A percentile compares a stretch with the other conserved stretches of the same genome.
Conservation (phyloP, 53 echinoderm and acorn worm genomes). For the Crossaster papposus region DNA sequence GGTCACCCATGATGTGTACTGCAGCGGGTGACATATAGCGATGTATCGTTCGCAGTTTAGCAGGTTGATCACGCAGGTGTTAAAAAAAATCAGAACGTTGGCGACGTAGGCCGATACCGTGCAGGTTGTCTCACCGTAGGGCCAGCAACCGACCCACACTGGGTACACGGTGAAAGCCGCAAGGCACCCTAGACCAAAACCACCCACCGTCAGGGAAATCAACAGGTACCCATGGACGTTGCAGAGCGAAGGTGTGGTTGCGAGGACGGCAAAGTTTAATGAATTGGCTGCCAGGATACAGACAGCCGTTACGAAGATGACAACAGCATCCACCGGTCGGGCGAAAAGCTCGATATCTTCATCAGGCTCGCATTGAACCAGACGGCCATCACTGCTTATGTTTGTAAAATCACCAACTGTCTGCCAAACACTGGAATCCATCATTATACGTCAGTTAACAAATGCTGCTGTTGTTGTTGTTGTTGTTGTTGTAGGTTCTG, state of each 20-base stretch:
- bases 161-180: slow-evolving; percentile 1
- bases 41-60: slow-evolving; percentile 27
- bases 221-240: slow-evolving; percentile 28
- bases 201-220: slow-evolving; percentile 13
- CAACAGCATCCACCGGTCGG: neutral
- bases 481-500: no score
- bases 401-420: neutral
- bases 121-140: slow-evolving; percentile 4
- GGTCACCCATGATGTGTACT: slow-evolving; percentile 1
- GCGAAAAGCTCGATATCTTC: neutral
- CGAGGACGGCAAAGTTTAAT: neutral
- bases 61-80: slow-evolving; percentile 17
- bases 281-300: slow-evolving; percentile 11
- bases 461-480: neutral
- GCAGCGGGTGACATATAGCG: neutral
- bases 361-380: neutral
- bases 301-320: neutral
- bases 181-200: neutral
- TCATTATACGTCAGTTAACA: neutral
- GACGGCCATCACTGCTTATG: neutral
- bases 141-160: slow-evolving; percentile 19
- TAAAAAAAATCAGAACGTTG: neutral
- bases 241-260: slow-evolving; percentile 14
- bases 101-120: neutral
- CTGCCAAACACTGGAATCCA: neutral